Evolutionary conservation across 2,888 invertebrate species (phyloP).

Genomic region (Chorisops tibialis): DNA sequence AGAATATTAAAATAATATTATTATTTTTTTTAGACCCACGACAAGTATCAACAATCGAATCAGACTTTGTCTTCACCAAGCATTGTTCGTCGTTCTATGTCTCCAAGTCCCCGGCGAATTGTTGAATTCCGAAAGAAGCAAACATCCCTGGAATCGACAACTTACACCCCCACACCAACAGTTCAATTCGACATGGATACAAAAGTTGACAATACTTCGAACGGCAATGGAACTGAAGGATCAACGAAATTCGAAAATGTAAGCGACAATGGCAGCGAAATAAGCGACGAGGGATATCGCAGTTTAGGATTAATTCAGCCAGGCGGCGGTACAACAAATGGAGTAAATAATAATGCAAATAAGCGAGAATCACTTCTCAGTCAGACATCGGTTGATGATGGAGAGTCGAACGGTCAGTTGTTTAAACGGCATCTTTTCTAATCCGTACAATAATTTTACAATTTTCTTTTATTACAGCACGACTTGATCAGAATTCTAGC

Average conservation of each 20-base stretch:
- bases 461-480: constrained; percentile 53
- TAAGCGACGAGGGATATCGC: constrained; percentile 81
- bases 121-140: constrained; percentile 50
- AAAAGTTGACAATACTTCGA: neutral
- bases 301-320: constrained; percentile 69
- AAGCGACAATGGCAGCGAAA: constrained; percentile 78
- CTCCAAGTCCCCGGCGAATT: constrained; percentile 48
- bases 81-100: constrained; percentile 48
- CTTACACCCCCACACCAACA: constrained; percentile 6
- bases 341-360: constrained; percentile 44
- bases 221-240: constrained; percentile 31
- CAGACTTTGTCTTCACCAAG: constrained; percentile 41
- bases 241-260: constrained; percentile 57
- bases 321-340: constrained; percentile 43
- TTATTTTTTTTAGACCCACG: neutral
- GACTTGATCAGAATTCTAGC: constrained; percentile 58
- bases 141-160: constrained; percentile 42
- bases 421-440: neutral
- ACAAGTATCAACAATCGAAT: neutral
- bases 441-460: neutral
- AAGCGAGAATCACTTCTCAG: constrained; percentile 67
- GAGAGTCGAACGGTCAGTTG: constrained; percentile 63
- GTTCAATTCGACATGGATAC: constrained; percentile 38
- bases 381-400: constrained; percentile 70
- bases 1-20: neutral